A percentile compares a stretch with the other conserved stretches of the same genome.
Conservation (phyloP, 1,140 invertebrate species). For the Laupala kohalensis region DNA sequence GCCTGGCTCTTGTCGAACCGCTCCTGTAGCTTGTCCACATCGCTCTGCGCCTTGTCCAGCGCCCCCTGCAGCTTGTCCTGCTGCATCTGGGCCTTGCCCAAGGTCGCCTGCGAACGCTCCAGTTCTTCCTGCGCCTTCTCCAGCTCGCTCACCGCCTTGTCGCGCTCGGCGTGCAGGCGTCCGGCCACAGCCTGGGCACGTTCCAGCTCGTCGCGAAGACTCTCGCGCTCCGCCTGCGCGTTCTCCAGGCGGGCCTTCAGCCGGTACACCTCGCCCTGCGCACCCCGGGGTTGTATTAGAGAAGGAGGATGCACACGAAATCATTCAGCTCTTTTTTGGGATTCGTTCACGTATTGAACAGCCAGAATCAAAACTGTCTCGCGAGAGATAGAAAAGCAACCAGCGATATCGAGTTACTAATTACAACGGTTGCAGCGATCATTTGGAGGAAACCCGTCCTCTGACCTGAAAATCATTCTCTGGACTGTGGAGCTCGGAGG, state of each 20-base stretch:
- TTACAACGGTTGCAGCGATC: too few species aligned
- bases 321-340: too few species aligned
- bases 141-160: constrained; percentile 68
- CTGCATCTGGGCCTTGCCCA: constrained; percentile 78
- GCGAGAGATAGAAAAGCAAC: too few species aligned
- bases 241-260: constrained; percentile 87
- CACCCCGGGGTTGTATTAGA: too few species aligned
- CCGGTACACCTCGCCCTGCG: constrained; percentile 78
- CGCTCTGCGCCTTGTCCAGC: constrained; percentile 77
- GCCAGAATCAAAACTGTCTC: too few species aligned
- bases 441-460: too few species aligned
- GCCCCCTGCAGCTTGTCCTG: constrained; percentile 80
- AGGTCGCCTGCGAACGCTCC: constrained; percentile 72
- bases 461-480: too few species aligned
- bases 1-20: constrained; percentile 63
- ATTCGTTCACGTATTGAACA: too few species aligned
- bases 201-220: constrained; percentile 80
- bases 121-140: constrained; percentile 84
- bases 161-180: constrained; percentile 72
- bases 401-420: too few species aligned
- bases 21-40: constrained; percentile 81
- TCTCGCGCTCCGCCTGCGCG: constrained; percentile 85
- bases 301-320: too few species aligned
- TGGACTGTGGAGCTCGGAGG: too few species aligned
- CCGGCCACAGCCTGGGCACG: constrained; percentile 58